A percentile compares a stretch with the other conserved stretches of the same genome.
These are phyloP conservation scores for Tauraco erythrolophus DNA, from an alignment of 2,113 vertebrate species.

Conservation along the genomic window DNA sequence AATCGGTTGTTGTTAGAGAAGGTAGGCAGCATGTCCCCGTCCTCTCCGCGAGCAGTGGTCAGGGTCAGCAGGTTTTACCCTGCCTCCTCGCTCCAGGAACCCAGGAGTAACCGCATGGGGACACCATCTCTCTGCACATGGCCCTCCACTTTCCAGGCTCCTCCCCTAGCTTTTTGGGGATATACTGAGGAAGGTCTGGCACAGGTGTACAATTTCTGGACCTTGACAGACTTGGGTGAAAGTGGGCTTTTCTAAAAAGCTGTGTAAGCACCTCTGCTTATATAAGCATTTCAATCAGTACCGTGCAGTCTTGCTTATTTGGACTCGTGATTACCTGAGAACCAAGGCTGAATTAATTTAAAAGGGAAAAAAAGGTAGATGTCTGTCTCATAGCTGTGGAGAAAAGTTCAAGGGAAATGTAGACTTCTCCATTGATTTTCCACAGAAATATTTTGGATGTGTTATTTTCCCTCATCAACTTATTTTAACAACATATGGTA, in stretches of 20 bases:
- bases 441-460: background rate
- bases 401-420: background rate
- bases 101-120: background rate
- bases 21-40: background rate
- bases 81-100: background rate
- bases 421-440: background rate
- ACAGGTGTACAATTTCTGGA: background rate
- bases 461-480: background rate
- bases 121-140: background rate
- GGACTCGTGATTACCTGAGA: slow-evolving; percentile 23
- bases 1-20: background rate
- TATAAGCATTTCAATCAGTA: background rate
- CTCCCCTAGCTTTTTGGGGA: background rate
- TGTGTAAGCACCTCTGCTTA: background rate
- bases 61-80: background rate
- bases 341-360: slow-evolving; percentile 13
- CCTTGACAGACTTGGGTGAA: background rate
- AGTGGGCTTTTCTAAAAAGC: background rate
- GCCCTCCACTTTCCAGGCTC: background rate
- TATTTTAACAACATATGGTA: background rate
- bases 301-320: background rate
- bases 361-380: background rate
- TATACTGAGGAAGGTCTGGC: background rate
- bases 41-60: fast-evolving
- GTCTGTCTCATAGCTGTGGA: background rate